phyloP scores from a whole-genome alignment of 2,888 invertebrate genomes.

The Macrosoma leucophasiata region DNA sequence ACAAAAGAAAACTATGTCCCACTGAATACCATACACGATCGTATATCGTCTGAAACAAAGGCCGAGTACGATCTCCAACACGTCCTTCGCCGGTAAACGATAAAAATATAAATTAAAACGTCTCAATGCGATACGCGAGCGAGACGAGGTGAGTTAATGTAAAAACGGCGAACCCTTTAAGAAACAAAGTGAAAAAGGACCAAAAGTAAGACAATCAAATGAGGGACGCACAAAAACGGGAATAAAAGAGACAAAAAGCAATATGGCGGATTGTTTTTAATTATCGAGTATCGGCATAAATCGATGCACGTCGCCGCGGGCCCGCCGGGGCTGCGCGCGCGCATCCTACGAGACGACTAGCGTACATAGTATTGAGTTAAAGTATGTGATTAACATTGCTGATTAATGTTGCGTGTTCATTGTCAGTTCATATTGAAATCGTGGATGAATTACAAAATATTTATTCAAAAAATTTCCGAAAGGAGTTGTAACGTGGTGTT shows the following conservation, averaged over 20 bases:
- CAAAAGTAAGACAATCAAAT: conserved; percentile 70
- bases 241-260: conserved; percentile 69
- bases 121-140: conserved; percentile 48
- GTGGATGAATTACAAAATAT: no score
- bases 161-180: conserved; percentile 47
- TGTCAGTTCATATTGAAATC: no score
- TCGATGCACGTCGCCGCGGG: conserved; percentile 71
- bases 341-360: conserved; percentile 37
- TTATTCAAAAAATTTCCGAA: no score
- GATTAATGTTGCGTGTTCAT: no score
- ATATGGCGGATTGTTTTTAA: conserved; percentile 76
- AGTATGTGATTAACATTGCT: no score
- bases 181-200: conserved; percentile 43
- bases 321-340: conserved; percentile 43
- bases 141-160: conserved; percentile 52
- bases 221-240: conserved; percentile 72
- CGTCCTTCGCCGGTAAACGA: conserved; percentile 26
- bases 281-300: conserved; percentile 76
- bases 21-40: no score
- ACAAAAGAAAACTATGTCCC: no score
- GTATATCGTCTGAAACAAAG: conserved; percentile 27
- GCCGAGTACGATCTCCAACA: conserved; percentile 19
- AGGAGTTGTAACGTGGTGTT: no score
- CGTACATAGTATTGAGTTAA: no score
- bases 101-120: conserved; percentile 70